Conservation (phyloP, 1,140 invertebrate species). For the Propsilocerus akamusi region DNA sequence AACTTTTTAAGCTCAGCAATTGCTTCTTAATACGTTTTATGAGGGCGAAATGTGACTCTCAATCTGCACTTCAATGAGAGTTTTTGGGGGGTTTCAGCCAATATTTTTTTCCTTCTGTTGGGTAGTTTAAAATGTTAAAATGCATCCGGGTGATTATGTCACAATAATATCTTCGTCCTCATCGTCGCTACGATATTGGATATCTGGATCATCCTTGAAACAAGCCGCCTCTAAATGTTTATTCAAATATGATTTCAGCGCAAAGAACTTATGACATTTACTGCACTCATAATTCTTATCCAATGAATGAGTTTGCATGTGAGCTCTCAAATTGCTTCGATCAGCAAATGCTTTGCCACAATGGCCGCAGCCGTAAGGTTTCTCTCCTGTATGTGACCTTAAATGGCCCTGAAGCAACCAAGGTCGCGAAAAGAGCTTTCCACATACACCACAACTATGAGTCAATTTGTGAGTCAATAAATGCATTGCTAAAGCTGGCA, state of each 20-base stretch:
- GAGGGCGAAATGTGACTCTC: too few relatives aligned
- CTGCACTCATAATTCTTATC: conserved; percentile 82
- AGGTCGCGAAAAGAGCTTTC: conserved; percentile 79
- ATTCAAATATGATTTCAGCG: conserved; percentile 92
- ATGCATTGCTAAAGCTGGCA: conserved; percentile 96
- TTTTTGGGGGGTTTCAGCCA: too few relatives aligned
- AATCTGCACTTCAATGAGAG: too few relatives aligned
- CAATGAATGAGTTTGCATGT: conserved; percentile 83
- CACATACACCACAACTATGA: conserved; percentile 82
- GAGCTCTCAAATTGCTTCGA: conserved; percentile 70
- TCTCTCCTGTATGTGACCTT: conserved; percentile 45
- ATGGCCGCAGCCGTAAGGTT: conserved; percentile 37
- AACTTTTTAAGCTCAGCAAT: too few relatives aligned
- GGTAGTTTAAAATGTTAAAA: too few relatives aligned
- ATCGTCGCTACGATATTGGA: conserved; percentile 15
- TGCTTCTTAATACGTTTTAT: too few relatives aligned
- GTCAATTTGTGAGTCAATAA: conserved; percentile 79
- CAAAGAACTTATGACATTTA: conserved; percentile 83
- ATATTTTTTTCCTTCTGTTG: too few relatives aligned
- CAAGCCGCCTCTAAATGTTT: conserved; percentile 92
- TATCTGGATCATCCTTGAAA: conserved; percentile 23
- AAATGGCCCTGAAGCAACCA: conserved; percentile 79
- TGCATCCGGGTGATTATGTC: too few relatives aligned
- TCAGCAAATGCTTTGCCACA: conserved; percentile 50
- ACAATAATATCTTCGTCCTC: conserved; percentile 24